Percentiles rank a stretch among this genome's conserved stretches.
phyloP scores from a whole-genome alignment of 64 coral and sea anemone genomes.

The Catalaphyllia jardinei region DNA sequence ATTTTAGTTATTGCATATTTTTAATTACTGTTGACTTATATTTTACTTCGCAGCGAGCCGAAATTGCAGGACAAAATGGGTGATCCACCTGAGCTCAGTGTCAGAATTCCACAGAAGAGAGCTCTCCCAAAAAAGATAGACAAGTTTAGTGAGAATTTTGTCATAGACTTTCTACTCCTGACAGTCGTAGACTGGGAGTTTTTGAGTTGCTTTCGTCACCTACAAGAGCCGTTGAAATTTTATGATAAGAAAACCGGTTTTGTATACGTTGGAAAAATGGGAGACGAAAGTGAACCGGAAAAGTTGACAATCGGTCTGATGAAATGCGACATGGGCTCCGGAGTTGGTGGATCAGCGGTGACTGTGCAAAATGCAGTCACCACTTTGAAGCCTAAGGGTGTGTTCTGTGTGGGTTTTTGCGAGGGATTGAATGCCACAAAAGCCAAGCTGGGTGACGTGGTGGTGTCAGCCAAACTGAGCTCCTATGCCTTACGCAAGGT shows the following conservation, averaged over 20 bases:
- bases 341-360: not conserved
- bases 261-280: constrained; percentile 20
- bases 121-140: not conserved
- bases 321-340: not conserved
- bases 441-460: constrained; percentile 7
- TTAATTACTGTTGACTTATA: not conserved
- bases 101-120: not conserved
- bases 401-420: constrained; percentile 20
- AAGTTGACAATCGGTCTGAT: not conserved
- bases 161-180: not conserved
- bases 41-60: not conserved
- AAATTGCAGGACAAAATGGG: not conserved
- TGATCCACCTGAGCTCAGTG: not conserved
- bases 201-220: not conserved
- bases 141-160: not conserved
- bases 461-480: not conserved
- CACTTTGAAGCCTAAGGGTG: not conserved
- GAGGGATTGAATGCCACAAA: not conserved
- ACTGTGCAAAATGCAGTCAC: not conserved
- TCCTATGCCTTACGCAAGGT: not conserved
- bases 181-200: not conserved
- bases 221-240: not conserved
- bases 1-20: no score
- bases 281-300: not conserved
- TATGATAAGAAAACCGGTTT: not conserved